Evolutionary conservation across 2,888 invertebrate species (phyloP), one percentile per base, ranked within the genome.

Genomic region (Hyles lineata): DNA sequence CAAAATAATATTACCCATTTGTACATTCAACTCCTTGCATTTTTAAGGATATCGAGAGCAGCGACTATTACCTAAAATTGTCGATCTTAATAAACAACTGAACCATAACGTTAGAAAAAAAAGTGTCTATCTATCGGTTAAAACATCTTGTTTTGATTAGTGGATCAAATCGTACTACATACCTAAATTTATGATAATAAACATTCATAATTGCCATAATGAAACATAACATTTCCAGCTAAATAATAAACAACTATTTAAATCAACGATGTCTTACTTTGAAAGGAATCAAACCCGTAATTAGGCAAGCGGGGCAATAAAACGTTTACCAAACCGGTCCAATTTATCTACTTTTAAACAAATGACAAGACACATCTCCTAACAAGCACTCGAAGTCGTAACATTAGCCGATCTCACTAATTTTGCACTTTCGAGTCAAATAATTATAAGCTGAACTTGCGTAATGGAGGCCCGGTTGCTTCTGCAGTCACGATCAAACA

Each of bases 401-500:
- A 62, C 62, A 35, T 84, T 81, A 84, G 81, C 78, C 77, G 78
- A 80, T 43, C 84, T 78, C 80, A 80, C 88, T 91, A 92, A 93
- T 93, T 93, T 89, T 84, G 90, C 90, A 92, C 92, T 93, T 93
- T 93, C 93, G 83, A 90, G 90, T 88, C 87, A 85, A 89, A 89
- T 91, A 93, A 93, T 94, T 93, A 93, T 88, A 90, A 89, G 82
- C 84, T 80, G 80, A 77, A 79, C 88, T 93, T 93, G 92, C 93
- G 90, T 89, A 94, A 94, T 83, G 78, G 80, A 81, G 81, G 81
- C 84, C 87, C 87, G 83, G 90, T 87, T 89, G 89, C 92, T 89
- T 92, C 92, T 92, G 89, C 88, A 92, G 94, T 93, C 93, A 94
- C 94, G 93, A 94, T 82, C 89, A 87, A 87, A 87, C 80, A 82